Evolutionary conservation across 2,113 vertebrate genomes (phyloP).

Genomic region (Centropristis striata): DNA sequence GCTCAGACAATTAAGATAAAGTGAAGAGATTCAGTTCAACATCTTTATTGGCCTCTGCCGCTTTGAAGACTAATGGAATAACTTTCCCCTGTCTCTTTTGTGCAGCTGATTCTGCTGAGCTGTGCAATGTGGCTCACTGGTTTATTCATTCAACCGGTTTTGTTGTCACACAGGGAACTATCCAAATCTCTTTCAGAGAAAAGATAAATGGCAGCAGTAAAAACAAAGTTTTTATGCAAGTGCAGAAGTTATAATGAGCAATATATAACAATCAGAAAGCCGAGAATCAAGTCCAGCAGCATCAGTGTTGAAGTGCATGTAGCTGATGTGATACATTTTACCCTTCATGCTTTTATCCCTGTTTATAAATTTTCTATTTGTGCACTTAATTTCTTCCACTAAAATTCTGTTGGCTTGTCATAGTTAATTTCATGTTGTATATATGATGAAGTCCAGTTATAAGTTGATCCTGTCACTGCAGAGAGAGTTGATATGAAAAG

Average conservation of each 20-base stretch:
- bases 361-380: constrained; percentile 38
- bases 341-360: constrained; percentile 33
- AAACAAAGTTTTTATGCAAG: constrained; percentile 24
- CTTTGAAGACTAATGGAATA: constrained; percentile 44
- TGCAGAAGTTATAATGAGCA: constrained; percentile 22
- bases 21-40: constrained; percentile 49
- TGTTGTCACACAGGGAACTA: constrained; percentile 17
- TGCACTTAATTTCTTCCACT: constrained; percentile 30
- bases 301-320: constrained; percentile 14
- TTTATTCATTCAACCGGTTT: constrained; percentile 29
- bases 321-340: constrained; percentile 26
- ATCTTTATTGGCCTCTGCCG: constrained; percentile 43
- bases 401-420: constrained; percentile 28
- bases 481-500: constrained; percentile 22
- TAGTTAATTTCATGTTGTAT: constrained; percentile 29
- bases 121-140: constrained; percentile 23
- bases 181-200: constrained; percentile 15
- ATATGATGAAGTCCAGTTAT: constrained; percentile 42
- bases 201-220: constrained; percentile 18
- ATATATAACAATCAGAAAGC: constrained; percentile 37
- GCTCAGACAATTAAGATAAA: constrained; percentile 74
- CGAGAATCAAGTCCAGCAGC: constrained; percentile 25
- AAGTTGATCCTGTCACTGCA: constrained; percentile 37
- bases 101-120: constrained; percentile 26
- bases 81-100: constrained; percentile 38